These are phyloP conservation scores for Tribolium freemani DNA, from an alignment of 2,888 invertebrate species.

Conservation along the genomic window DNA sequence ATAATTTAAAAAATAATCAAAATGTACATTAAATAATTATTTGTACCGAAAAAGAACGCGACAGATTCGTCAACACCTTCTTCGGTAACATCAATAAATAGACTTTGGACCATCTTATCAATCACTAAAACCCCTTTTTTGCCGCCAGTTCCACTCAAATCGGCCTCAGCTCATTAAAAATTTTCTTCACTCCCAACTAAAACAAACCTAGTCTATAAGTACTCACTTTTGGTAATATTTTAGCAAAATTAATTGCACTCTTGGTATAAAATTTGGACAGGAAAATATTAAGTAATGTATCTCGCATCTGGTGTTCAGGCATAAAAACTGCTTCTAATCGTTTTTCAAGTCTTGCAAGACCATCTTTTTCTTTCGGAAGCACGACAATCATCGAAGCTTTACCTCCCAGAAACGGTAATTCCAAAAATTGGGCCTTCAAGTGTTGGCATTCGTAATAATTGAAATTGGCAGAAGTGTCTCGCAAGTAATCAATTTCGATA, in stretches of 20 bases:
- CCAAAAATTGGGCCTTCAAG: conserved; percentile 7
- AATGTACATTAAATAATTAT: background rate
- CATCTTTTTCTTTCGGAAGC: conserved; percentile 9
- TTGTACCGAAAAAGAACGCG: too few relatives aligned
- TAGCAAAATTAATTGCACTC: background rate
- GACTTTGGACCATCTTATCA: background rate
- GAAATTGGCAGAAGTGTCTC: background rate
- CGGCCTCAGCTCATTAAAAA: conserved; percentile 5
- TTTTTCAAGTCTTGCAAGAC: background rate
- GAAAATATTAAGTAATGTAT: background rate
- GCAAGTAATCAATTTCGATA: background rate
- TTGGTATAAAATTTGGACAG: conserved; percentile 1
- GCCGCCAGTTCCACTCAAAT: conserved; percentile 18
- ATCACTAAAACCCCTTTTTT: conserved; percentile 1
- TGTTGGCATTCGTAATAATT: background rate
- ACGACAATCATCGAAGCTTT: conserved; percentile 7
- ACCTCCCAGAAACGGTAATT: background rate
- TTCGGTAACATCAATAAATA: conserved; percentile 7
- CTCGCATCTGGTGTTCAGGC: background rate
- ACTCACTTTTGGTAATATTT: too few relatives aligned
- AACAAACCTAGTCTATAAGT: background rate
- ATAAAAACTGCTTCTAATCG: background rate
- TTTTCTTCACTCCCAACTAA: conserved; percentile 7
- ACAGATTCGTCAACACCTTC: background rate
- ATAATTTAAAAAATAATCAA: background rate